Evolutionary conservation across 1,140 invertebrate genomes (phyloP).

Genomic region (Hylaeus anthracinus): DNA sequence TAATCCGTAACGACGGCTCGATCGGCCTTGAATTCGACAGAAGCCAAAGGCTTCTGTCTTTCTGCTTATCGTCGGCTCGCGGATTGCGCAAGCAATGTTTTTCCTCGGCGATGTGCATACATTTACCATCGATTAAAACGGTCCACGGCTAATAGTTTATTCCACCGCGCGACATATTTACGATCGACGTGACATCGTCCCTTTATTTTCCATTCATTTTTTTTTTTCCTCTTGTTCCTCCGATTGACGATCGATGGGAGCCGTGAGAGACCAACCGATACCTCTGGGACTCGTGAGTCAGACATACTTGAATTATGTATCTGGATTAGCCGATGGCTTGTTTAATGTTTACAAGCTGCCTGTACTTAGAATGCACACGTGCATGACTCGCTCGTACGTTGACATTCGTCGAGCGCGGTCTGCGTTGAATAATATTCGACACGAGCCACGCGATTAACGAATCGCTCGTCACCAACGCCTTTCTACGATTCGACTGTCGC

Average conservation of each 20-base stretch:
- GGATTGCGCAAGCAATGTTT: slow-evolving; percentile 13
- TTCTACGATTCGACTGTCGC: neutral
- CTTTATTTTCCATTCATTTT: neutral
- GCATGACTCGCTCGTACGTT: slow-evolving; percentile 27
- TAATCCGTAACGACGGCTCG: slow-evolving; percentile 2
- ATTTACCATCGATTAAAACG: slow-evolving; percentile 43
- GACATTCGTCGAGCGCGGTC: slow-evolving; percentile 2
- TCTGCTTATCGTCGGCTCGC: slow-evolving; percentile 6
- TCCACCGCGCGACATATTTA: slow-evolving; percentile 16
- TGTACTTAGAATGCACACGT: slow-evolving; percentile 25
- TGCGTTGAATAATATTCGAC: slow-evolving; percentile 22
- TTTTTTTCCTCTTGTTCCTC: no score
- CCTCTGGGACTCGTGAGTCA: slow-evolving; percentile 41
- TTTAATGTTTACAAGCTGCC: slow-evolving; percentile 44
- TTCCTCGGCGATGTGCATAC: slow-evolving; percentile 11
- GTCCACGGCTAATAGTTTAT: slow-evolving; percentile 35
- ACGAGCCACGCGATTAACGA: no score
- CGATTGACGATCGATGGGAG: neutral
- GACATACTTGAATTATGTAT: slow-evolving; percentile 66
- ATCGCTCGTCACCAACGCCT: neutral
- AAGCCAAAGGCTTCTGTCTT: slow-evolving; percentile 15
- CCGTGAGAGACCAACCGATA: neutral
- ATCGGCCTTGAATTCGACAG: slow-evolving; percentile 23
- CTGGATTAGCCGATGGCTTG: slow-evolving; percentile 49
- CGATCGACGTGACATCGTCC: slow-evolving; percentile 12